Conservation (phyloP, 2,113 vertebrate species). For the Nyctibius bracteatus region DNA sequence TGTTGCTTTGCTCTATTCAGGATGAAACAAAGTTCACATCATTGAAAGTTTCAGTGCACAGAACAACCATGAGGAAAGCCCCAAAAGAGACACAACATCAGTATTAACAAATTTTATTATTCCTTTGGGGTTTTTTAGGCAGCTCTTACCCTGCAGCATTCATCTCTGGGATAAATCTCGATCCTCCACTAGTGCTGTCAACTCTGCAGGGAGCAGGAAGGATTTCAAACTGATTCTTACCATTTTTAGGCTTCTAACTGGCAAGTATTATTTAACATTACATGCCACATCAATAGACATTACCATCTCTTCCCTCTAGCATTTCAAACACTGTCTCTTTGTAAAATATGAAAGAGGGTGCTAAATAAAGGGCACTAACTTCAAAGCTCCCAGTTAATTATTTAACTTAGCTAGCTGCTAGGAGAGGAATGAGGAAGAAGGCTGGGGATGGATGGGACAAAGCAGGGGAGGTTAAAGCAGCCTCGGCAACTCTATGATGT, state of each 20-base stretch:
- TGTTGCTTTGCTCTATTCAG: background rate
- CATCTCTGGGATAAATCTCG: background rate
- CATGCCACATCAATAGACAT: background rate
- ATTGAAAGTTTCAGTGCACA: background rate
- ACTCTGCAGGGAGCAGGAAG: background rate
- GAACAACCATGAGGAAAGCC: background rate
- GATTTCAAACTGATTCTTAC: background rate
- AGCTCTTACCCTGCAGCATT: background rate
- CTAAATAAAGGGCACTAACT: background rate
- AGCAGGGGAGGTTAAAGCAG: background rate
- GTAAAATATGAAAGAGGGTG: slow-evolving; percentile 6
- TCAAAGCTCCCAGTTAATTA: background rate
- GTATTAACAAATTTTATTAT: background rate
- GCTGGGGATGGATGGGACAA: background rate
- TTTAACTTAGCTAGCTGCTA: background rate
- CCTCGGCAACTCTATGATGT: fast-evolving
- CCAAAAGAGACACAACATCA: background rate
- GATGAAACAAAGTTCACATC: background rate
- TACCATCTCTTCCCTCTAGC: background rate
- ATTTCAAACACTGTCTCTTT: slow-evolving; percentile 2
- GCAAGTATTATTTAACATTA: background rate
- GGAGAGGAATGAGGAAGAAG: background rate
- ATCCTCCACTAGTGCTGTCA: background rate
- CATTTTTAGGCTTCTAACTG: background rate
- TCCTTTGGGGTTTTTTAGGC: background rate